A percentile compares a stretch with the other conserved stretches of the same genome.
These are phyloP conservation scores for Nannoperca australis DNA, from an alignment of 2,797 vertebrate genomes.

Conservation along the genomic window DNA sequence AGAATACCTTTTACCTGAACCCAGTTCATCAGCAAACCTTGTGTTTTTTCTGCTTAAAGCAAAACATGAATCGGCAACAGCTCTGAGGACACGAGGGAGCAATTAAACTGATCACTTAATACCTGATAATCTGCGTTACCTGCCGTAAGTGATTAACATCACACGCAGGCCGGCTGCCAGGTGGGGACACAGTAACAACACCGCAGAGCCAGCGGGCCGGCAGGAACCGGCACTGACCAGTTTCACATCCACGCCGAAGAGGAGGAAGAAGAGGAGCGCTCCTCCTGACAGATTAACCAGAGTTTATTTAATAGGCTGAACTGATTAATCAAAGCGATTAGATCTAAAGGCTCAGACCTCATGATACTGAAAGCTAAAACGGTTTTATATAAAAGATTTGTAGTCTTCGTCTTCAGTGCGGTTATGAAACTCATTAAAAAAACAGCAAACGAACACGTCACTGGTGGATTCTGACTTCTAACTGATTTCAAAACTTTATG, in stretches of 20 bases:
- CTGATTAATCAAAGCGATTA: too few species aligned
- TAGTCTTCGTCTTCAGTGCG: too few species aligned
- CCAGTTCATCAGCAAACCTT: too few species aligned
- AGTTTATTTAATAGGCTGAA: neutral
- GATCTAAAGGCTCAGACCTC: too few species aligned
- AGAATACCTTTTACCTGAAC: neutral
- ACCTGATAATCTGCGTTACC: constrained; percentile 80
- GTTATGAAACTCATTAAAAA: too few species aligned
- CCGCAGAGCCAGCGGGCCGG: neutral
- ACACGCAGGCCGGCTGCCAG: constrained; percentile 8
- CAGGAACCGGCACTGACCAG: neutral
- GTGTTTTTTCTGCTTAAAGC: neutral
- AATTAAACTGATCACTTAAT: constrained; percentile 86
- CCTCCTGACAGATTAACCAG: neutral
- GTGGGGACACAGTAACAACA: constrained; percentile 2
- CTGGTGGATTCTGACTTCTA: too few species aligned
- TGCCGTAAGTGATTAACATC: constrained; percentile 58
- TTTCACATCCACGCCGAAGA: neutral
- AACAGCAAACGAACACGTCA: too few species aligned
- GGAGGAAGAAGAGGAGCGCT: neutral
- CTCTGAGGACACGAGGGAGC: constrained; percentile 53
- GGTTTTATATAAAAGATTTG: too few species aligned
- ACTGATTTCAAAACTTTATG: too few species aligned
- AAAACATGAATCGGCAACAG: neutral
- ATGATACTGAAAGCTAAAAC: too few species aligned